Base-by-base conservation (phyloP, 2,888 invertebrate species). In the Polyommatus iphigenia region DNA sequence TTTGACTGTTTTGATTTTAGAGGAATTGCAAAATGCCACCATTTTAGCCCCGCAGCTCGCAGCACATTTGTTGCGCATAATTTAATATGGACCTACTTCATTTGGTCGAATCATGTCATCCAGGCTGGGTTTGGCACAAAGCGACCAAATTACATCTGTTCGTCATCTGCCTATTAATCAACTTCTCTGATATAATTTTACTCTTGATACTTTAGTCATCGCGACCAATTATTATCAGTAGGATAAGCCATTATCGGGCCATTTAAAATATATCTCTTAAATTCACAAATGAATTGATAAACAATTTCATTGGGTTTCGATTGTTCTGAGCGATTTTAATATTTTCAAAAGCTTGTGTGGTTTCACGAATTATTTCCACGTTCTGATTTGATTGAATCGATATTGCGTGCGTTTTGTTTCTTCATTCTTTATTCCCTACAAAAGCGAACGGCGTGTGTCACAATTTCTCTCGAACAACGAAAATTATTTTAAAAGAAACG, bases 361-460 rank as follows among this genome's bases (percentile, higher is more conserved):
- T 81, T 80, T 76, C n/a, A 75, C 78, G 79, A 77, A 81, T 81
- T 81, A 81, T 73, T 81, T 81, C 81, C 81, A 71, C 80, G 78
- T 75, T 80, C 79, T 81, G 81, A 81, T 81, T 81, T 81, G 79
- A 79, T 80, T 81, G 81, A 79, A 79, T 81, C 79, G 79, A 80
- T 80, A 78, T 77, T 76, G 77, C 67, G 78, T 76, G 77, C 67
- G 78, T 59, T 78, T 79, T 80, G 79, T 78, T 78, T 78, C 78
- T 81, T 81, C 71, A 80, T 76, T 77, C 73, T 78, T 76, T 78
- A 77, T 78, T 76, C 77, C 71, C 76, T 71, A 72, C 41, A 41
- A 41, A 41, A 41, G 20, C 10, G 41, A 13, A 41, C 41, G 41
- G 36, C 72, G 41, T 72, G n/a, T 72, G 41, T 72, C 36, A 41